Percentiles rank a stretch among this genome's conserved stretches.
These are phyloP conservation scores for Ictidomys tridecemlineatus DNA, from an alignment of 2,113 vertebrate genomes.

Conservation along the genomic window DNA sequence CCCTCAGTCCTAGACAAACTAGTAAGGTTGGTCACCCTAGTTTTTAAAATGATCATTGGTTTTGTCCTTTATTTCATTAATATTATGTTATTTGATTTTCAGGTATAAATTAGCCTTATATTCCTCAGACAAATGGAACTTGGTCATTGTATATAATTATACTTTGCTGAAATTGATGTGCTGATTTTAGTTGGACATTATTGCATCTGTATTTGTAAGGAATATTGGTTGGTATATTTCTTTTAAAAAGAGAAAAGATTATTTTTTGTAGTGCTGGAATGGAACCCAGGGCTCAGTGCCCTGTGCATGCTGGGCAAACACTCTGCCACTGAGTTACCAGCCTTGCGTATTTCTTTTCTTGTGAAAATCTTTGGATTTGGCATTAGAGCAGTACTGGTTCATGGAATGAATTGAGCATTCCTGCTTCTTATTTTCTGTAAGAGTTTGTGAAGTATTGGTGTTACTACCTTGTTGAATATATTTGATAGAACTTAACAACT, in stretches of 20 bases:
- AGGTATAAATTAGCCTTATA: neutral
- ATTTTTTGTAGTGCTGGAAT: neutral
- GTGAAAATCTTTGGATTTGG: neutral
- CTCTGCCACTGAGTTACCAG: neutral
- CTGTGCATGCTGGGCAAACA: neutral
- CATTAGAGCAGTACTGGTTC: neutral
- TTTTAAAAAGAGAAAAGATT: neutral
- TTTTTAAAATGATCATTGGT: neutral
- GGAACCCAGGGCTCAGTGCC: neutral
- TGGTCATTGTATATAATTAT: neutral
- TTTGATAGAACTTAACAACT: constrained; percentile 2
- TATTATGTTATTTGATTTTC: constrained; percentile 15
- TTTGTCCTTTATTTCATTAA: constrained; percentile 21
- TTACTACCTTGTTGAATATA: neutral
- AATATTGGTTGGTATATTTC: neutral
- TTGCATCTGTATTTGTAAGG: neutral
- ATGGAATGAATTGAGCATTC: neutral
- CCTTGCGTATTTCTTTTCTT: neutral
- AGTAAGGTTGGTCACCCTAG: neutral
- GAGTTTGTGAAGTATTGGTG: constrained; percentile 5
- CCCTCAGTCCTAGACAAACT: neutral
- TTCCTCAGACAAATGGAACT: neutral
- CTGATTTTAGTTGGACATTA: constrained; percentile 27
- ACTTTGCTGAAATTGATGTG: constrained; percentile 32
- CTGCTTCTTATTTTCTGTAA: neutral